phyloP scores from a whole-genome alignment of 2,113 vertebrate genomes.

The Crocuta crocuta region DNA sequence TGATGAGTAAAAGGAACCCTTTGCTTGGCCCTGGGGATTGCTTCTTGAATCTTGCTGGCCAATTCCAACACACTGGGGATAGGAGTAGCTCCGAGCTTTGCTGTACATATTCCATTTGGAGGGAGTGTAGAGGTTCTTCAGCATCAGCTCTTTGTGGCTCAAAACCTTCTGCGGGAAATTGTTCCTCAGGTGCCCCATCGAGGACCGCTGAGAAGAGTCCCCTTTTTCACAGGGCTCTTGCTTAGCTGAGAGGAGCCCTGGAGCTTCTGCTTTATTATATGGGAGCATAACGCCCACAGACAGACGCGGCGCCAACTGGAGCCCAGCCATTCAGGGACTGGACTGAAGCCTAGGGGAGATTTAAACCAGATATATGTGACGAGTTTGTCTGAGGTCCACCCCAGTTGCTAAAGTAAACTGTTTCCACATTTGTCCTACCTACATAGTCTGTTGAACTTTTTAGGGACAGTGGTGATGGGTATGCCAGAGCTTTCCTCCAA shows the following conservation, averaged over 20 bases:
- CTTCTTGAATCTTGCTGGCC: background rate
- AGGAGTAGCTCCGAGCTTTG: constrained; percentile 14
- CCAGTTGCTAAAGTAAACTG: constrained; percentile 2
- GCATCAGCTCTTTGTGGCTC: constrained; percentile 73
- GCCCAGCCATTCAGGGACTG: constrained; percentile 81
- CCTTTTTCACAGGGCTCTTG: constrained; percentile 52
- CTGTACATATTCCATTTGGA: constrained; percentile 48
- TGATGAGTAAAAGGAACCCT: constrained; percentile 53
- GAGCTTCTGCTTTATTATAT: constrained; percentile 54
- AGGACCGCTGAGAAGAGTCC: constrained; percentile 58
- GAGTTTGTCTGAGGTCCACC: constrained; percentile 51
- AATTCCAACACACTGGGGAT: constrained; percentile 49
- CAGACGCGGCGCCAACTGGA: constrained; percentile 79
- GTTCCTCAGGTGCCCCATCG: constrained; percentile 59
- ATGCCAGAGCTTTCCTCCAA: background rate
- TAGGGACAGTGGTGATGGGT: background rate
- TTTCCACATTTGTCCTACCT: constrained; percentile 16
- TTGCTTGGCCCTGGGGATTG: background rate
- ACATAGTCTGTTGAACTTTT: constrained; percentile 1
- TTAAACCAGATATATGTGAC: constrained; percentile 61
- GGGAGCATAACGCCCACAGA: constrained; percentile 66
- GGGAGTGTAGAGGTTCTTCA: constrained; percentile 58
- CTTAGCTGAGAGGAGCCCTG: constrained; percentile 57
- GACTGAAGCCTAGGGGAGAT: constrained; percentile 69
- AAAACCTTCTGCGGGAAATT: constrained; percentile 71